phyloP scores from a whole-genome alignment of 2,797 vertebrate genomes.

The Crocodylus rhombifer region DNA sequence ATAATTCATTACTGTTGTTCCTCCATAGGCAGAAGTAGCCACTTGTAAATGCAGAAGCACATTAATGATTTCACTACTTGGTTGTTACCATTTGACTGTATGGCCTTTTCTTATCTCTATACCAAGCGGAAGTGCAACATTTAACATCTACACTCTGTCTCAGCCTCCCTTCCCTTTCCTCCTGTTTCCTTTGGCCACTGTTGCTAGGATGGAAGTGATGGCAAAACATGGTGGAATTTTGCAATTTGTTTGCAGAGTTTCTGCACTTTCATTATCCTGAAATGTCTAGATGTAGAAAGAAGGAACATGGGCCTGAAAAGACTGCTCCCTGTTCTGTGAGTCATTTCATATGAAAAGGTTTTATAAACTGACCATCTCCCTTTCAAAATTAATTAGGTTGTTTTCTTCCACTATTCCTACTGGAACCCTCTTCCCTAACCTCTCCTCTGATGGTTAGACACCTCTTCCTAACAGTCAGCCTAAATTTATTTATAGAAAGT shows the following conservation, averaged over 20 bases:
- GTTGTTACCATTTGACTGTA: neutral
- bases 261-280: neutral
- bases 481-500: neutral
- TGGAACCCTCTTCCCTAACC: neutral
- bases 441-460: neutral
- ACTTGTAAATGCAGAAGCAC: neutral
- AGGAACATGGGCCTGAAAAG: too few relatives aligned
- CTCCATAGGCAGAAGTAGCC: neutral
- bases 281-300: neutral
- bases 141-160: neutral
- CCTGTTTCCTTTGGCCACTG: neutral
- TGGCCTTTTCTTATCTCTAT: neutral
- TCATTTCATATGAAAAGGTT: too few relatives aligned
- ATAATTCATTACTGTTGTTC: rapidly evolving
- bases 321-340: too few relatives aligned
- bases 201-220: neutral
- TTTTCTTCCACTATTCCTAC: neutral
- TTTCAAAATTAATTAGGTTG: neutral
- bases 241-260: neutral
- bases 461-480: neutral
- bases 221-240: neutral
- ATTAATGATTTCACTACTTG: neutral
- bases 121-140: neutral
- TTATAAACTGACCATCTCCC: too few relatives aligned
- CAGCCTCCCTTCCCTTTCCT: neutral